Evolutionary conservation across 2,888 invertebrate genomes (phyloP).

Genomic region (Himalopsyche anomala): DNA sequence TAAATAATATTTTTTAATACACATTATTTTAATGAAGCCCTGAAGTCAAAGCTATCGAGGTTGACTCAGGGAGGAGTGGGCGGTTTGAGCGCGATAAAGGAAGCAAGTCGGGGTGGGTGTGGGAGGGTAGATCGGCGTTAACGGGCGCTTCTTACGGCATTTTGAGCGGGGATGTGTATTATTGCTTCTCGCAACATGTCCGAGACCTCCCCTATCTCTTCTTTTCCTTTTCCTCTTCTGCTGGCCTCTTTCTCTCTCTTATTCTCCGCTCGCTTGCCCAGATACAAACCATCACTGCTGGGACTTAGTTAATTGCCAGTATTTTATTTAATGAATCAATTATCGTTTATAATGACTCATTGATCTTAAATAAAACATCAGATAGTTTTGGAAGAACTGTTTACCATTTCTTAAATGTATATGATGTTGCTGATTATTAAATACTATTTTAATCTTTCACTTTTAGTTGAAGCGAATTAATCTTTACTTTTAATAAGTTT

Average conservation of each 20-base stretch:
- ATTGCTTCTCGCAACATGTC: constrained; percentile 59
- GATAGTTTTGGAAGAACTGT: too few species aligned
- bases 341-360: too few species aligned
- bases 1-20: too few species aligned
- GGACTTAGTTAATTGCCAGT: constrained; percentile 27
- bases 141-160: constrained; percentile 52
- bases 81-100: constrained; percentile 27
- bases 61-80: constrained; percentile 36
- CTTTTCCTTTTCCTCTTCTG: constrained; percentile 31
- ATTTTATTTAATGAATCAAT: background rate
- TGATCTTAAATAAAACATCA: too few species aligned
- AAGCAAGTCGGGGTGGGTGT: constrained; percentile 40
- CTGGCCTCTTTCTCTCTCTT: constrained; percentile 8
- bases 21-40: background rate
- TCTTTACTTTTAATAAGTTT: too few species aligned
- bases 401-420: too few species aligned
- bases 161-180: constrained; percentile 58
- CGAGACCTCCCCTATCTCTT: constrained; percentile 50
- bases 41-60: constrained; percentile 38
- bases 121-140: constrained; percentile 44
- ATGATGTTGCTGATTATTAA: too few species aligned
- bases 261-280: constrained; percentile 19
- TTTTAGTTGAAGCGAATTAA: too few species aligned
- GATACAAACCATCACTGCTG: constrained; percentile 43
- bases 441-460: too few species aligned